A percentile compares a stretch with the other conserved stretches of the same genome.
Evolutionary conservation across 2,888 invertebrate genomes (phyloP).

Genomic region (Zootermopsis nevadensis): DNA sequence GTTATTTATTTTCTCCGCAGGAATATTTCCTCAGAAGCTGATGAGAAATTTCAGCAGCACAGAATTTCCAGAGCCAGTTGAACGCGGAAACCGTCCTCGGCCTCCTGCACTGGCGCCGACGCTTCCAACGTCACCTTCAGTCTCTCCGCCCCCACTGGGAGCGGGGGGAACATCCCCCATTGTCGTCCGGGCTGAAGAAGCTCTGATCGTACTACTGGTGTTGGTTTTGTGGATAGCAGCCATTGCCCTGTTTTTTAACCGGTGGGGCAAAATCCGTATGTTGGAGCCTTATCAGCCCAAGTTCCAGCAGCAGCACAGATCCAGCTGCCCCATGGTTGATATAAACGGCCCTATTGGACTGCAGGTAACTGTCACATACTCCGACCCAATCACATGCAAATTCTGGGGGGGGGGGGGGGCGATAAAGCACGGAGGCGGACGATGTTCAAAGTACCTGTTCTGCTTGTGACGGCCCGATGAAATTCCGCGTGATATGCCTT

Average conservation of each 20-base stretch:
- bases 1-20: neutral
- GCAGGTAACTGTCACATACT: slow-evolving; percentile 39
- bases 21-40: slow-evolving; percentile 13
- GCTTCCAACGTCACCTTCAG: neutral
- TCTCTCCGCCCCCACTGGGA: neutral
- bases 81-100: neutral
- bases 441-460: too few relatives aligned
- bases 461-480: too few relatives aligned
- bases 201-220: slow-evolving; percentile 85
- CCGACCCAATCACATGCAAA: too few relatives aligned
- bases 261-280: slow-evolving; percentile 95
- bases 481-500: too few relatives aligned
- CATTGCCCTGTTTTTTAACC: slow-evolving; percentile 90
- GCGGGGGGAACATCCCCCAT: slow-evolving; percentile 66
- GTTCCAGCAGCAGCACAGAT: slow-evolving; percentile 86
- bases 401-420: too few relatives aligned
- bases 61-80: slow-evolving; percentile 15
- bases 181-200: slow-evolving; percentile 86
- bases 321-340: slow-evolving; percentile 78
- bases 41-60: slow-evolving; percentile 15
- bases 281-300: slow-evolving; percentile 91
- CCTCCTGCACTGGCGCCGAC: neutral
- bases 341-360: slow-evolving; percentile 64
- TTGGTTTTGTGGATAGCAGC: slow-evolving; percentile 90
- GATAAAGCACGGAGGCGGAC: too few relatives aligned